phyloP scores from a whole-genome alignment of 2,888 invertebrate species.

The Acanthopleura granulata region DNA sequence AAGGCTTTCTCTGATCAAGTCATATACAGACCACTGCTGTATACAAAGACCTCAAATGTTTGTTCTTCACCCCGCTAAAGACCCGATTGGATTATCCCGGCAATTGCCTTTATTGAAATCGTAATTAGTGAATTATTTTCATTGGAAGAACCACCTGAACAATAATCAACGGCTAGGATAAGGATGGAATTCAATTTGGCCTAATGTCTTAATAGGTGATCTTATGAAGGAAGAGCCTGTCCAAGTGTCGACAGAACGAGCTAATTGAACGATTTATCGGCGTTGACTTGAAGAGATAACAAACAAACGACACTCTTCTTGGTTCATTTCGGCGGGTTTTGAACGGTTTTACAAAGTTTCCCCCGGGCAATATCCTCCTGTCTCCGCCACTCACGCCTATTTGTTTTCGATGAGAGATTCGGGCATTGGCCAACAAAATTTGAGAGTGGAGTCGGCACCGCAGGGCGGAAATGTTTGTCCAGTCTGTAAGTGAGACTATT shows the following conservation, averaged over 20 bases:
- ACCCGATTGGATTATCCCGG: background rate
- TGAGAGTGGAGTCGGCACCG: background rate
- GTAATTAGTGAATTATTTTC: constrained; percentile 27
- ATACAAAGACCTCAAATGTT: background rate
- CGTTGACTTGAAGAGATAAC: background rate
- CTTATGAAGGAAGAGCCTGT: background rate
- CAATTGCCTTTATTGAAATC: constrained; percentile 26
- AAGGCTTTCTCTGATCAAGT: too few relatives aligned
- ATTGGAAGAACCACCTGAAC: background rate
- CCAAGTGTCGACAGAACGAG: background rate
- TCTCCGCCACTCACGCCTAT: background rate
- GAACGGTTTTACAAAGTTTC: background rate
- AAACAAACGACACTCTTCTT: background rate
- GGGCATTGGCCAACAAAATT: background rate
- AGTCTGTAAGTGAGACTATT: constrained; percentile 14
- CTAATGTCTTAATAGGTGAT: constrained; percentile 21
- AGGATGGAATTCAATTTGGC: constrained; percentile 13
- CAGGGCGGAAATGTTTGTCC: constrained; percentile 13
- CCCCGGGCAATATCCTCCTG: constrained; percentile 4
- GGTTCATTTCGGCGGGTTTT: background rate
- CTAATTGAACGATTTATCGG: constrained; percentile 16
- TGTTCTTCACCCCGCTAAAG: constrained; percentile 1
- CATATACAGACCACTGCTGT: background rate
- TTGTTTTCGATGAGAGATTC: constrained; percentile 1
- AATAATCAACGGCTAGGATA: background rate